These are phyloP conservation scores for Erithacus rubecula DNA, from an alignment of 2,797 vertebrate species.

Conservation along the genomic window DNA sequence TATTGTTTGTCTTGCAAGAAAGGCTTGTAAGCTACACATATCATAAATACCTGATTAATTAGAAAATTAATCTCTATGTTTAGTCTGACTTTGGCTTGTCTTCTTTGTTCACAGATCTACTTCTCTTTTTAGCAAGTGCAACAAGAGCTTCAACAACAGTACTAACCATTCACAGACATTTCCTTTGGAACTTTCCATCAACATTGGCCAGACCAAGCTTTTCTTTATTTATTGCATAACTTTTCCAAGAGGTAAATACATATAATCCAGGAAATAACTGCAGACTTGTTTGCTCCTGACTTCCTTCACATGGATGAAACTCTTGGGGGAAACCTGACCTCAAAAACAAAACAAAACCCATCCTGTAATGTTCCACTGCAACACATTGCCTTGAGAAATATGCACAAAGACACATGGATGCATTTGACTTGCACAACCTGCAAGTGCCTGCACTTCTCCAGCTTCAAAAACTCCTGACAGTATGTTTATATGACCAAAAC, in stretches of 20 bases:
- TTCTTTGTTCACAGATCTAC: constrained; percentile 33
- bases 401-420: not conserved
- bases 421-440: not conserved
- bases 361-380: not conserved
- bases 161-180: not conserved
- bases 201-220: not conserved
- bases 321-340: not conserved
- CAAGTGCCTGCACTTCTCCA: constrained; percentile 21
- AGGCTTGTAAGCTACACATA: not conserved
- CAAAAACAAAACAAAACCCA: not conserved
- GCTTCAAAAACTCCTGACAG: constrained; percentile 38
- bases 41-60: constrained; percentile 20
- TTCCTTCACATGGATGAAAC: not conserved
- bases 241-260: constrained; percentile 4
- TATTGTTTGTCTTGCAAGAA: not conserved
- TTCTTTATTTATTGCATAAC: constrained; percentile 9
- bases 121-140: constrained; percentile 53
- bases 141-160: constrained; percentile 34
- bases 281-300: not conserved
- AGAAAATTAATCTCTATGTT: constrained; percentile 50
- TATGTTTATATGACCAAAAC: constrained; percentile 59
- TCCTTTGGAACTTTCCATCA: constrained; percentile 58
- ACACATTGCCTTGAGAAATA: not conserved
- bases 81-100: constrained; percentile 21
- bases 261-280: constrained; percentile 14